Conservation (phyloP, 1,140 invertebrate species). For the Aphidius gifuensis region DNA sequence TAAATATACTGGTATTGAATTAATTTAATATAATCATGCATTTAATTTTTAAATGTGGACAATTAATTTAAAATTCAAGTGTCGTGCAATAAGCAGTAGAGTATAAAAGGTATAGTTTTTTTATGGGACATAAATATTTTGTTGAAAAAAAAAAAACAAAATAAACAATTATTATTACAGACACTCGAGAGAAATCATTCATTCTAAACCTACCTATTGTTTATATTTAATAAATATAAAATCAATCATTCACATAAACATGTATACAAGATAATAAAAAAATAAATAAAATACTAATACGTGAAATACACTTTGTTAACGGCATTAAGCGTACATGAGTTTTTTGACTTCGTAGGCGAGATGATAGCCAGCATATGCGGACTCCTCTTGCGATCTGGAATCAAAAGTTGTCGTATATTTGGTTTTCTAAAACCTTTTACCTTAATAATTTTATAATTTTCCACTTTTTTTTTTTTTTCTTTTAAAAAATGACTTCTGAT, state of each 20-base stretch:
- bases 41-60: not conserved
- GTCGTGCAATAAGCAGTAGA: no score
- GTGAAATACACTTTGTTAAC: slow-evolving; percentile 44
- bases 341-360: slow-evolving; percentile 99
- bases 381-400: slow-evolving; percentile 82
- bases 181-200: no score
- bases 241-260: no score
- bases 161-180: no score
- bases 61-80: not conserved
- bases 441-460: slow-evolving; percentile 10
- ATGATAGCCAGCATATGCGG: slow-evolving; percentile 92
- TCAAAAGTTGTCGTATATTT: slow-evolving; percentile 55
- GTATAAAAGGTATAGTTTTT: no score
- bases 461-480: not conserved
- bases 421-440: slow-evolving; percentile 8
- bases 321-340: slow-evolving; percentile 88
- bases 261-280: not conserved
- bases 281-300: slow-evolving; percentile 27
- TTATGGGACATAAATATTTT: no score
- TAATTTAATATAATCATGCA: no score
- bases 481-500: no score
- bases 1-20: not conserved
- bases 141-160: no score
- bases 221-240: no score
- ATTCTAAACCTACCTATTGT: no score